Conservation (phyloP, 92 coral and sea anemone species). For the Diadumene lineata region DNA sequence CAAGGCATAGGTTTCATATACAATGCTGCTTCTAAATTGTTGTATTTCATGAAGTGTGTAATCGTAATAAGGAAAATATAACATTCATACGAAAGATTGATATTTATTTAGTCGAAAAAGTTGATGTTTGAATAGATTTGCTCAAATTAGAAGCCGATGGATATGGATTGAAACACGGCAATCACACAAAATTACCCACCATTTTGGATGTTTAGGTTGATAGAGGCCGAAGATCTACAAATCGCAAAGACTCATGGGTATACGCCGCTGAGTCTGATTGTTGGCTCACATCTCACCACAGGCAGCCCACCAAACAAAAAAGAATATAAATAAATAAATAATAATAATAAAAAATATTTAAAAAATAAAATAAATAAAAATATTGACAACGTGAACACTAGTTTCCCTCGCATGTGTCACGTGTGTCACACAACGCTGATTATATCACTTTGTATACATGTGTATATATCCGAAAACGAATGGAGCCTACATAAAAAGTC, state of each 20-base stretch:
- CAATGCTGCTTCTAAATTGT: neutral
- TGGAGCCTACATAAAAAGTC: no score
- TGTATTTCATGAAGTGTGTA: neutral
- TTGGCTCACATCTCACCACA: conserved; percentile 30
- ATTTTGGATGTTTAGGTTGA: conserved; percentile 67
- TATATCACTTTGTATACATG: no score
- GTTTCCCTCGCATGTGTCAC: no score
- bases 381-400: no score
- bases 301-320: no score
- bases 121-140: neutral
- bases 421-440: no score
- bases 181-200: conserved; percentile 53
- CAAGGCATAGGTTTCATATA: neutral
- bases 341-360: no score
- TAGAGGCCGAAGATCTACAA: conserved; percentile 45
- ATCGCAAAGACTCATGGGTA: conserved; percentile 61
- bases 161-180: conserved; percentile 48
- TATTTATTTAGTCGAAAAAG: neutral
- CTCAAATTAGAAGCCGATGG: conserved; percentile 40
- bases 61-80: neutral
- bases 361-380: no score
- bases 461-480: no score
- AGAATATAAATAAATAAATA: no score
- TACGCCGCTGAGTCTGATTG: conserved; percentile 21
- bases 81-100: neutral